Evolutionary conservation across 2,888 invertebrate species (phyloP).

Genomic region (Clostera curtula): DNA sequence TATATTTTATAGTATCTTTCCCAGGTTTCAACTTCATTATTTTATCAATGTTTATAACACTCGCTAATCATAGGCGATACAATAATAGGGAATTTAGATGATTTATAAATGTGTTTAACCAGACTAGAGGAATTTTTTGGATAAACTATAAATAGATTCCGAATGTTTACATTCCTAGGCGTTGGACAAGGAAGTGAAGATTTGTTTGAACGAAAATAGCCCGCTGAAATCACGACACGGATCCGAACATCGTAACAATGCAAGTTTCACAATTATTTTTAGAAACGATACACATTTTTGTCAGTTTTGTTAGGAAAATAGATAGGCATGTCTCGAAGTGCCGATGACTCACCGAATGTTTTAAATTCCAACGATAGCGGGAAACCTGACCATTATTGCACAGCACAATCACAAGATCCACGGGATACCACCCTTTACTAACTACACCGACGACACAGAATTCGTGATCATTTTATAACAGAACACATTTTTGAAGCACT

Average conservation of each 20-base stretch:
- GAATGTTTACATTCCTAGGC: conserved; percentile 24
- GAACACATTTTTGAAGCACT: too few relatives aligned
- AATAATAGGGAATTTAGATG: too few relatives aligned
- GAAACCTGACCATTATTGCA: conserved; percentile 63
- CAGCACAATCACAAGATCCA: conserved; percentile 52
- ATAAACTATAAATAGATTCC: too few relatives aligned
- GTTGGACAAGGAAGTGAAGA: conserved; percentile 26
- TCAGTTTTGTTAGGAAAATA: conserved; percentile 11
- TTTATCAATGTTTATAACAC: too few relatives aligned
- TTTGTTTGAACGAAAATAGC: conserved; percentile 36
- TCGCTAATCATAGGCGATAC: too few relatives aligned
- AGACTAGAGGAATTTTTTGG: conserved; percentile 15
- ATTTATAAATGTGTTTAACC: too few relatives aligned
- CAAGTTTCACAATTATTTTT: conserved; percentile 27
- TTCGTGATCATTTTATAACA: too few relatives aligned
- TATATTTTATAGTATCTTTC: too few relatives aligned
- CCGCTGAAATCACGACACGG: conserved; percentile 25
- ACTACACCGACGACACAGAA: conserved; percentile 49
- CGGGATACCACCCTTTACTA: conserved; percentile 57
- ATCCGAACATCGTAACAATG: conserved; percentile 19
- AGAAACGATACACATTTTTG: conserved; percentile 23
- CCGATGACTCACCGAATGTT: conserved; percentile 70
- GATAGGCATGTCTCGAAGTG: conserved; percentile 39
- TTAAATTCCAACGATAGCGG: conserved; percentile 70
- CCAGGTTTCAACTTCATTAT: too few relatives aligned